phyloP scores from a whole-genome alignment of 1,140 invertebrate species.

The Anastrepha ludens region DNA sequence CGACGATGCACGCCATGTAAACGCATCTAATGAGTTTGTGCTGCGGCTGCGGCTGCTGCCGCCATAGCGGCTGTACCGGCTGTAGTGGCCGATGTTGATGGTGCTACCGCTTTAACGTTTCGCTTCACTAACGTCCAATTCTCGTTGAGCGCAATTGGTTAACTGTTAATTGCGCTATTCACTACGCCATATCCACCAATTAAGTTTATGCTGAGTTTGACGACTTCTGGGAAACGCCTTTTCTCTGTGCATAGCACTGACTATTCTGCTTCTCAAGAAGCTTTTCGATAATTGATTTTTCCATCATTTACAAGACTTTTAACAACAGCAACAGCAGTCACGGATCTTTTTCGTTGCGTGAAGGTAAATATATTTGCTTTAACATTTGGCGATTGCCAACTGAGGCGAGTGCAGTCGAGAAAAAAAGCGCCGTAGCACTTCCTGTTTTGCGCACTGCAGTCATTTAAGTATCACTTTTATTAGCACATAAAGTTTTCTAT shows the following conservation, averaged over 20 bases:
- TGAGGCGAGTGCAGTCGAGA: neutral
- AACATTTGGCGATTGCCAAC: neutral
- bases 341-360: neutral
- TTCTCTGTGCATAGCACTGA: neutral
- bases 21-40: conserved; percentile 18
- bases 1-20: neutral
- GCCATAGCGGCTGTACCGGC: neutral
- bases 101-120: neutral
- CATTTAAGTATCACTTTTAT: neutral
- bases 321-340: neutral
- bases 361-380: neutral
- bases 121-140: neutral
- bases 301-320: conserved; percentile 28
- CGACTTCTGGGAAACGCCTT: neutral
- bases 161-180: conserved; percentile 32
- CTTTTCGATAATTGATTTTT: conserved; percentile 39
- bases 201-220: conserved; percentile 22
- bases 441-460: neutral
- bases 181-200: neutral
- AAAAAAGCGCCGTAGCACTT: conserved; percentile 6
- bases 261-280: neutral
- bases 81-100: neutral
- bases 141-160: conserved; percentile 24
- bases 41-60: neutral
- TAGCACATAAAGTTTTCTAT: conserved; percentile 32